phyloP scores from a whole-genome alignment of 2,797 vertebrate species.

The Pteronotus mesoamericanus region DNA sequence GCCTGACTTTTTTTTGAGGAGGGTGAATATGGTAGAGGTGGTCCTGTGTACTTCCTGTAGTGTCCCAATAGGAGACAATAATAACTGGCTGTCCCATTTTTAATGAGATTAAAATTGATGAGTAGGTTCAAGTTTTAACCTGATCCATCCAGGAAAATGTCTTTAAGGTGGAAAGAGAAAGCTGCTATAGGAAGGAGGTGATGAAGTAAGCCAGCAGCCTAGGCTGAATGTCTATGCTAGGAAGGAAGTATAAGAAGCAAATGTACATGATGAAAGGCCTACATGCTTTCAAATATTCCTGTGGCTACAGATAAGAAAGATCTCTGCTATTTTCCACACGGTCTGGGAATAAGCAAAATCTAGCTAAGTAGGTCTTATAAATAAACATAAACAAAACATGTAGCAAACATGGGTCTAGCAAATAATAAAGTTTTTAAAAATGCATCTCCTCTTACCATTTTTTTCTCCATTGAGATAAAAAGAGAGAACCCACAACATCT shows the following conservation, averaged over 20 bases:
- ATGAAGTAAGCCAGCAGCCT: neutral
- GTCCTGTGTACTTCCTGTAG: neutral
- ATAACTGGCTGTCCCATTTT: neutral
- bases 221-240: neutral
- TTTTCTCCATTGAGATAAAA: neutral
- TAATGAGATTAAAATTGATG: neutral
- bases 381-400: neutral
- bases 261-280: neutral
- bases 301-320: neutral
- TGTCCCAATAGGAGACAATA: neutral
- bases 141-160: neutral
- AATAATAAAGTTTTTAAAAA: neutral
- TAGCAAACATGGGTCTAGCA: neutral
- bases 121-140: neutral
- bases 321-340: neutral
- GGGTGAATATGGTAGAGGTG: neutral
- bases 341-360: neutral
- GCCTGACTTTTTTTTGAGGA: neutral
- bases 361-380: neutral
- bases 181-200: neutral
- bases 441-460: neutral
- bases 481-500: neutral
- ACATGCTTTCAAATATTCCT: neutral
- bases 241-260: neutral
- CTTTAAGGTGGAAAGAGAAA: neutral